A percentile compares a stretch with the other conserved stretches of the same genome.
phyloP scores from a whole-genome alignment of 2,113 vertebrate genomes.

The Oreochromis aureus region DNA sequence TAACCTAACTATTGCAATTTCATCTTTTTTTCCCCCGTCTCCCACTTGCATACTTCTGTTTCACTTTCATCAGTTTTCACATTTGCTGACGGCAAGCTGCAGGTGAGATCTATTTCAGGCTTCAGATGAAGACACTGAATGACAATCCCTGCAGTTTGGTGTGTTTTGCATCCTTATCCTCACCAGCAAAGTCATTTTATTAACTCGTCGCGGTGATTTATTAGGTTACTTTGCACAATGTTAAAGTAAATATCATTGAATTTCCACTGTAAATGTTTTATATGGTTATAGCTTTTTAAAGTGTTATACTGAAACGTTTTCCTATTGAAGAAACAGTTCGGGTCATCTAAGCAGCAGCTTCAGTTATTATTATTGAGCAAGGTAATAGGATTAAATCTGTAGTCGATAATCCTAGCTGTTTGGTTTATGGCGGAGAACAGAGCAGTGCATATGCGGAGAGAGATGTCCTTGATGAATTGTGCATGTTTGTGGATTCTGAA shows the following conservation, averaged over 20 bases:
- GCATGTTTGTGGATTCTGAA: background rate
- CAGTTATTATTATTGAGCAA: background rate
- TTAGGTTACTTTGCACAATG: background rate
- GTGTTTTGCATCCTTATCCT: background rate
- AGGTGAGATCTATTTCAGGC: slow-evolving; percentile 39
- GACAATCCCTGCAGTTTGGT: background rate
- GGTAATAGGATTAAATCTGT: background rate
- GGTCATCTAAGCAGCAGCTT: background rate
- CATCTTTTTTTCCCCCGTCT: background rate
- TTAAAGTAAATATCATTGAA: background rate
- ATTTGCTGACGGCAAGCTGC: slow-evolving; percentile 23
- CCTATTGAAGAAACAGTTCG: background rate
- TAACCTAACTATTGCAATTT: background rate
- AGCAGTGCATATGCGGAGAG: background rate
- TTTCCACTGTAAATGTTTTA: background rate
- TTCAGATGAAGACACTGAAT: background rate
- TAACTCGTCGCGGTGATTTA: background rate
- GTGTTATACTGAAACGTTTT: background rate
- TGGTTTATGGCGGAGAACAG: background rate
- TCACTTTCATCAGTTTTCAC: slow-evolving; percentile 10
- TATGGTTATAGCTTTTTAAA: background rate
- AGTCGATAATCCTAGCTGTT: background rate
- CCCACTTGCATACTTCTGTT: background rate
- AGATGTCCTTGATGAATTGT: background rate
- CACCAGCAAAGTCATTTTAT: background rate